Base-by-base conservation (phyloP, 2,113 vertebrate species). In the Plecotus auritus region DNA sequence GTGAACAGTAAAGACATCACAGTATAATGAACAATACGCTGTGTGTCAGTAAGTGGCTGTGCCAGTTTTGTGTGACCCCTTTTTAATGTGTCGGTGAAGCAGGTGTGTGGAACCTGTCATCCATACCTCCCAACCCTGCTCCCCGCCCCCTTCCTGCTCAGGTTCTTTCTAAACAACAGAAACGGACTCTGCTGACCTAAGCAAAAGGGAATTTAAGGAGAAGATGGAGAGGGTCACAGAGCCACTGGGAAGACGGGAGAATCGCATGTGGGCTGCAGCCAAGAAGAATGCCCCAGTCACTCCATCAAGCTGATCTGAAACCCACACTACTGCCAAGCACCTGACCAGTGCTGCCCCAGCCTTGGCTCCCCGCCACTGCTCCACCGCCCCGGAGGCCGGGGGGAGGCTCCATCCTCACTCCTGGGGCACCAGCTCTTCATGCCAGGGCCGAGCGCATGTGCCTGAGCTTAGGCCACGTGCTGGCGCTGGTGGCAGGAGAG, bases 1-100 rank as follows among this genome's bases (percentile, higher is more conserved):
- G 35, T 28, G 45, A 54, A 11, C 5, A 8, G 0, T 5, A 18
- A 7, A 0, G 4, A 9, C 18, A 14, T 81, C 2, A 5, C n/a
- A 10, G n/a, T 10, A 4, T 28, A 35, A 5, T 12, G 59, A 32
- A 74, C 73, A 35, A 35, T 5, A 30, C 8, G 8, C 23, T 10
- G 73, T 13, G 61, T 77, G 11, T 12, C 26, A 1, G n/a, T 42
- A 17, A 12, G 37, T 22, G 18, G 30, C 7, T 47, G 30, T 61
- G 42, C n/a, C 42, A 28, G 51, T 49, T 82, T 90, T 85, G 85
- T 73, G 76, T 51, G 40, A 86, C 32, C 9, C 17, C 28, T 40
- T 47, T 37, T 12, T 22, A 56, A 13, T 47, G 40, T 85, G 56
- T 14, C n/a, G 26, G 56, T 40, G 69, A 80, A 54, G 69, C 61